phyloP scores from a whole-genome alignment of 2,888 invertebrate genomes.

The Polymixis lichenea region DNA sequence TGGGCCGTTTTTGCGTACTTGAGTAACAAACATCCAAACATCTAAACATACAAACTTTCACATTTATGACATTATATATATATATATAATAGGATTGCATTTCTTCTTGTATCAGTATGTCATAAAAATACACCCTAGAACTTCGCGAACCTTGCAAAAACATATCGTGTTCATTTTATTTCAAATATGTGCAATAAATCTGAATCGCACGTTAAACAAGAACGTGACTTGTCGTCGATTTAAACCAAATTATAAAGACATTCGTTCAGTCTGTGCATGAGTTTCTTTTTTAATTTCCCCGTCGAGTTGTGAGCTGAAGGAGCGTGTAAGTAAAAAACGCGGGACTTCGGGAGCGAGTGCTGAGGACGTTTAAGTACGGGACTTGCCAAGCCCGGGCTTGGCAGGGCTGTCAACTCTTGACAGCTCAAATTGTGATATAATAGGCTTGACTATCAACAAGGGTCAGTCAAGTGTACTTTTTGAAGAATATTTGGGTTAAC shows the following conservation, averaged over 20 bases:
- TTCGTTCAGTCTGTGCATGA: constrained; percentile 59
- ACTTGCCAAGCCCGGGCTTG: constrained; percentile 62
- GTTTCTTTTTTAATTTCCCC: constrained; percentile 70
- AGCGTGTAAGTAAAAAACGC: constrained; percentile 72
- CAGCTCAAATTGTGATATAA: constrained; percentile 65
- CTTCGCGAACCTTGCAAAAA: neutral
- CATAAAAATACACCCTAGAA: neutral
- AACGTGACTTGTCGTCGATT: constrained; percentile 63
- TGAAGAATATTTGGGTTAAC: constrained; percentile 50
- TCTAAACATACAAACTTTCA: too few species aligned
- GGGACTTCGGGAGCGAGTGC: constrained; percentile 62
- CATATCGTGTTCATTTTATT: constrained; percentile 12
- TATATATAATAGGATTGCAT: too few species aligned
- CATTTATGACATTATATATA: too few species aligned
- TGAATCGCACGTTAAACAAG: constrained; percentile 28
- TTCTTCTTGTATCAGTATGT: neutral
- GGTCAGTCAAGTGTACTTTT: constrained; percentile 64
- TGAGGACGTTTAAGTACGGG: constrained; percentile 73
- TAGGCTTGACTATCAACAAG: constrained; percentile 59
- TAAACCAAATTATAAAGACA: constrained; percentile 66
- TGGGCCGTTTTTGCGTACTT: too few species aligned
- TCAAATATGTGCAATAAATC: constrained; percentile 20
- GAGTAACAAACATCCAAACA: too few species aligned
- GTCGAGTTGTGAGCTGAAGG: constrained; percentile 64
- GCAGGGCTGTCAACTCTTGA: constrained; percentile 66